Evolutionary conservation across 1,140 invertebrate species (phyloP).

Genomic region (Aphelenchoides avenae): DNA sequence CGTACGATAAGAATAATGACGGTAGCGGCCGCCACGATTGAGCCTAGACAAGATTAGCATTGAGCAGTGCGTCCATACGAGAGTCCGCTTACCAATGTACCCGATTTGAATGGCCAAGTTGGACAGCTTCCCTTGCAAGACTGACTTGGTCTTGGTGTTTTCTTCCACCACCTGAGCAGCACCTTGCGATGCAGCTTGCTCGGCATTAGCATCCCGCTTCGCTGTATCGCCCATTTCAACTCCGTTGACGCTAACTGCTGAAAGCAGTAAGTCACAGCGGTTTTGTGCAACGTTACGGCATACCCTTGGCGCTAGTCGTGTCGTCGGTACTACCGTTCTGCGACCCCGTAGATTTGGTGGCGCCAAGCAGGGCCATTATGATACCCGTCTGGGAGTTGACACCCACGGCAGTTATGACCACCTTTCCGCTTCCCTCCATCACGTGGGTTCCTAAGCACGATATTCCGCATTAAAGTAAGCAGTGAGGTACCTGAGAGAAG

Average conservation of each 20-base stretch:
- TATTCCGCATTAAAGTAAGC: slow-evolving; percentile 45
- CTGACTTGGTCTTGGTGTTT: slow-evolving; percentile 44
- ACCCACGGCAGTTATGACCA: slow-evolving; percentile 58
- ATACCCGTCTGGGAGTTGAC: slow-evolving; percentile 60
- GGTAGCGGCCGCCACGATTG: slow-evolving; percentile 45
- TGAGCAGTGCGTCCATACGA: not conserved
- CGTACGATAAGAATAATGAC: slow-evolving; percentile 52
- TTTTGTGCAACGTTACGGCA: too few relatives aligned
- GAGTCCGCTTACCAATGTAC: slow-evolving; percentile 47
- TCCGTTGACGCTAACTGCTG: not conserved
- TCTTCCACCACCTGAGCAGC: slow-evolving; percentile 25
- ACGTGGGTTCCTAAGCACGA: slow-evolving; percentile 53
- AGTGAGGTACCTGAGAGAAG: slow-evolving; percentile 62
- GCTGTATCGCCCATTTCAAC: slow-evolving; percentile 9
- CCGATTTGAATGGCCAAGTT: slow-evolving; percentile 60
- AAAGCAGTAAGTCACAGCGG: not conserved
- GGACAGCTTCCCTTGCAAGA: slow-evolving; percentile 53
- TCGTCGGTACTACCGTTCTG: too few relatives aligned
- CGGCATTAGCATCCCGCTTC: slow-evolving; percentile 11
- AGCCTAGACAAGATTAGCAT: slow-evolving; percentile 34
- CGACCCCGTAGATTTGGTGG: too few relatives aligned
- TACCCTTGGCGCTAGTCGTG: too few relatives aligned
- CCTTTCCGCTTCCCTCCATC: slow-evolving; percentile 59
- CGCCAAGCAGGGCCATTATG: slow-evolving; percentile 56
- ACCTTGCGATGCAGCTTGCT: not conserved